A percentile compares a stretch with the other conserved stretches of the same genome.
Evolutionary conservation across 2,888 invertebrate species (phyloP).

Genomic region (Prostheceraeus crozeri): DNA sequence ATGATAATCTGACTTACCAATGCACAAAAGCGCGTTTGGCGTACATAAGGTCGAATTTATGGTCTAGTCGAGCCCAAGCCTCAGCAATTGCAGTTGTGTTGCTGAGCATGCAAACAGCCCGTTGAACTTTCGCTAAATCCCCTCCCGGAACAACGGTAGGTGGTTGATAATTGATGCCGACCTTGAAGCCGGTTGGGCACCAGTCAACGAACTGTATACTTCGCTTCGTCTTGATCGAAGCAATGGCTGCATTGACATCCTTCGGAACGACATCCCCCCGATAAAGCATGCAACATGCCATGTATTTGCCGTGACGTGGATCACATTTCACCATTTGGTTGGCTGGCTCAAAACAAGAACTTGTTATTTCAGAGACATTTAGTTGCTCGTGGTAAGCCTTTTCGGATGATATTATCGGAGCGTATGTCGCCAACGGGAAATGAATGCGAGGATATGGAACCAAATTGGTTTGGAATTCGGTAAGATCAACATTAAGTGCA

Average conservation of each 20-base stretch:
- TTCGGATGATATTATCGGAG: slow-evolving; percentile 47
- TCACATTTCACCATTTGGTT: slow-evolving; percentile 47
- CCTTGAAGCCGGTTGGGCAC: slow-evolving; percentile 73
- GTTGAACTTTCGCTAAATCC: slow-evolving; percentile 64
- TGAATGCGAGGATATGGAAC: slow-evolving; percentile 65
- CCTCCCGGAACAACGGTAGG: slow-evolving; percentile 61
- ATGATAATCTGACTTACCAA: no score
- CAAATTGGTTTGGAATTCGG: slow-evolving; percentile 58
- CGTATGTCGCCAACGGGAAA: slow-evolving; percentile 72
- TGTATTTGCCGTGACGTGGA: slow-evolving; percentile 43
- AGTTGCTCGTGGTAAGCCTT: slow-evolving; percentile 49
- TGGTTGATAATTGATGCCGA: slow-evolving; percentile 59
- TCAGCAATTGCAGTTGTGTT: slow-evolving; percentile 59
- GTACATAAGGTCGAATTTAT: slow-evolving; percentile 50
- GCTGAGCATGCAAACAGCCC: slow-evolving; percentile 58
- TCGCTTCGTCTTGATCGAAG: slow-evolving; percentile 81
- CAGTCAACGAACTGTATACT: slow-evolving; percentile 71
- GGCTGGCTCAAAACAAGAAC: slow-evolving; percentile 48
- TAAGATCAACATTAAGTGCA: slow-evolving; percentile 59
- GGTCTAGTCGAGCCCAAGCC: slow-evolving; percentile 53
- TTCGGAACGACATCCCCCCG: slow-evolving; percentile 44
- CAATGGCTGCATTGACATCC: slow-evolving; percentile 50
- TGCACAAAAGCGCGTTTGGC: slow-evolving; percentile 49
- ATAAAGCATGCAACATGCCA: slow-evolving; percentile 43
- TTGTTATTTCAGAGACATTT: slow-evolving; percentile 47